Evolutionary conservation across 64 coral and sea anemone genomes (phyloP).

Genomic region (Exaiptasia diaphana): DNA sequence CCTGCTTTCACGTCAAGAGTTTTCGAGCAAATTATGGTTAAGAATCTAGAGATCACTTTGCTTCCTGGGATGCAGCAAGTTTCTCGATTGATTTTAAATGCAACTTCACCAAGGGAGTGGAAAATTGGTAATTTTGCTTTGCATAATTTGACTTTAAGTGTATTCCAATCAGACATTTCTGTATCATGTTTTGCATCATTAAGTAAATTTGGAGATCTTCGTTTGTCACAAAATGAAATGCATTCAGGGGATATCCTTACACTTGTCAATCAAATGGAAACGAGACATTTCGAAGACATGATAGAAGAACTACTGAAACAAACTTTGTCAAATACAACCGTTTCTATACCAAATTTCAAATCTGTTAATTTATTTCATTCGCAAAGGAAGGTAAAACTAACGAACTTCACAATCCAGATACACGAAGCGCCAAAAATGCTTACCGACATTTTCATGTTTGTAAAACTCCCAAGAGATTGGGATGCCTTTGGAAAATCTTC

Average conservation of each 20-base stretch:
- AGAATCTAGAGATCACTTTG: no score
- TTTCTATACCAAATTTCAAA: constrained; percentile 28
- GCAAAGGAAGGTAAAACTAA: background rate
- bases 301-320: background rate
- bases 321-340: background rate
- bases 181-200: constrained; percentile 7
- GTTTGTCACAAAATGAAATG: background rate
- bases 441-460: background rate
- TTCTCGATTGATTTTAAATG: constrained; percentile 3
- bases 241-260: constrained; percentile 17
- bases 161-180: no score
- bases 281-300: constrained; percentile 13
- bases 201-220: background rate
- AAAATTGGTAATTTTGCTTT: no score
- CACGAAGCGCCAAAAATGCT: background rate
- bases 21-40: background rate
- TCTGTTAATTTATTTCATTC: constrained; percentile 39
- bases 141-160: no score
- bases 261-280: background rate
- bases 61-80: constrained; percentile 19
- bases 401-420: constrained; percentile 16
- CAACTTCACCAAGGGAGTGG: background rate
- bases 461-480: constrained; percentile 10
- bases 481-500: constrained; percentile 8
- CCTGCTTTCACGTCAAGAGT: background rate